Base-by-base conservation (phyloP, 1,140 invertebrate genomes). In the Helicoverpa zea region DNA sequence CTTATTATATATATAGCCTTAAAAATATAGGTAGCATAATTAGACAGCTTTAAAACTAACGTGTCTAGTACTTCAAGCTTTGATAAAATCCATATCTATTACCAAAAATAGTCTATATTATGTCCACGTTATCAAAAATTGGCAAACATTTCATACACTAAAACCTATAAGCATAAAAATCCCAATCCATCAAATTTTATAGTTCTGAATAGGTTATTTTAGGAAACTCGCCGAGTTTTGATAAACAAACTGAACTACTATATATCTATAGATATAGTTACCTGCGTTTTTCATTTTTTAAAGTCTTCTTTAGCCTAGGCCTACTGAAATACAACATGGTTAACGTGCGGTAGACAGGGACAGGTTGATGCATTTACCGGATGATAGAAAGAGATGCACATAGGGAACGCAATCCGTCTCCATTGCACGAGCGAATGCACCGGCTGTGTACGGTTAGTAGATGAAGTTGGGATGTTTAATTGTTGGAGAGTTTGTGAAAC, bases 361-460 rank as follows among this genome's bases (percentile, higher is more conserved):
- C n/a, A 35, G 75, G 68, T 72, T 49, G 43, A 73, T 78, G 51
- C 47, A 77, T 77, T 80, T 78, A 84, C 68, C 54, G 68, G 80
- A 61, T 51, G 83, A 63, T 76, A 30, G 80, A 89, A 70, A 16
- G 85, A 83, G 87, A 90, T 30, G 82, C 75, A 74, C 73, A 85
- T 82, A 85, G 74, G 68, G 78, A 66, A 58, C 73, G 43, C 23
- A 23, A 54, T 83, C 77, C 73, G 85, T 87, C 82, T 88, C 86
- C 81, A 86, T 84, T 88, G 89, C 87, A 89, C 86, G 81, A 87
- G 84, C 80, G 87, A 88, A 84, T 92, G 90, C 90, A 90, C 86
- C 61, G 83, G 66, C 66, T 81, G 79, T 23, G 89, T 89, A 93
- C 75, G 18, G 88, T 87, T 76, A 72, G 84, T 86, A 91, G 61